Evolutionary conservation across 2,797 vertebrate species (phyloP).

Genomic region (Lagodon rhomboides): DNA sequence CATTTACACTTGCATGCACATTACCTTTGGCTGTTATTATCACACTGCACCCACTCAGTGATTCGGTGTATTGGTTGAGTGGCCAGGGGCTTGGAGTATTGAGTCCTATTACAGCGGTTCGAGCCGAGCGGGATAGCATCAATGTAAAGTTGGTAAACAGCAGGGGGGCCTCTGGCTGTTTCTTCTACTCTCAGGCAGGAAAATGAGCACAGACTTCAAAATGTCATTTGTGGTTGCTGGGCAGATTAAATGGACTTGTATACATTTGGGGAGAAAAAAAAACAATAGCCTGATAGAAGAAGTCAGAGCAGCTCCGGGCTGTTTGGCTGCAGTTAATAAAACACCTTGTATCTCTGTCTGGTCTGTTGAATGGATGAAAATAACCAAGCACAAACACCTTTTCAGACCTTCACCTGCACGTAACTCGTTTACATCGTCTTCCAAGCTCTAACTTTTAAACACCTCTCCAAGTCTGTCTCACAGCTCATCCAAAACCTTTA

Average conservation of each 20-base stretch:
- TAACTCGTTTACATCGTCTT: neutral
- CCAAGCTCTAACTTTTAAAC: neutral
- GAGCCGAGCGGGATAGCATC: constrained; percentile 68
- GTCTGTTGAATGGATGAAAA: constrained; percentile 30
- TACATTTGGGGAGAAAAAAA: constrained; percentile 20
- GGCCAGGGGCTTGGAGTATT: constrained; percentile 72
- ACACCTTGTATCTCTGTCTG: constrained; percentile 14
- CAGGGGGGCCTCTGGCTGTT: constrained; percentile 49
- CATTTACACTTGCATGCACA: constrained; percentile 60
- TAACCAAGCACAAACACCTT: constrained; percentile 14
- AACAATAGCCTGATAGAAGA: constrained; percentile 20
- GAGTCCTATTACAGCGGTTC: constrained; percentile 71
- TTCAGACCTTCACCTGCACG: constrained; percentile 21
- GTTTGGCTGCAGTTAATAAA: constrained; percentile 53
- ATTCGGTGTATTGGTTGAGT: constrained; percentile 57
- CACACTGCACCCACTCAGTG: constrained; percentile 50
- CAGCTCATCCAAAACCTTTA: neutral
- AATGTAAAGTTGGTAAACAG: constrained; percentile 76
- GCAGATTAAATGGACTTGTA: constrained; percentile 63
- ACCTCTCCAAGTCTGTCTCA: neutral
- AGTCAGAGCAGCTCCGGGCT: constrained; percentile 40
- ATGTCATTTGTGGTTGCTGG: constrained; percentile 72
- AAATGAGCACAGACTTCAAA: constrained; percentile 67
- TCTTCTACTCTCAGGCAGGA: constrained; percentile 44
- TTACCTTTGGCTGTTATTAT: constrained; percentile 77